Evolutionary conservation across 2,113 vertebrate species (phyloP).

Genomic region (Cochlearius cochlearius): DNA sequence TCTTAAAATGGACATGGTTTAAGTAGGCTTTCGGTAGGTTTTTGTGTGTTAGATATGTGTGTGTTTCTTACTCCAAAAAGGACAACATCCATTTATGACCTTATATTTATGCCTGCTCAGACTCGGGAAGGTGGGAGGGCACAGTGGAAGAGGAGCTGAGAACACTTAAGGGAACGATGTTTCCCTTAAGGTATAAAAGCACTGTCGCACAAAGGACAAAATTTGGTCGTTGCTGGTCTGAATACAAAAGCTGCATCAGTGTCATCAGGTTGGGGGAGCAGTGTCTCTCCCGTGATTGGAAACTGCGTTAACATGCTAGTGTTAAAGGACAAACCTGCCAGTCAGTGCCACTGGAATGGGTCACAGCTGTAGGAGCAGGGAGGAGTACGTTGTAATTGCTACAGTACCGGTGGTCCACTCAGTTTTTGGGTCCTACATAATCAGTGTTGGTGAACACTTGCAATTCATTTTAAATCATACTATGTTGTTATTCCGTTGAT

Average conservation of each 20-base stretch:
- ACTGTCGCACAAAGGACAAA: not conserved
- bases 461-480: not conserved
- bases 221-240: not conserved
- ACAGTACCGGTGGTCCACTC: not conserved
- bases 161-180: not conserved
- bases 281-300: not conserved
- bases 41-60: not conserved
- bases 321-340: not conserved
- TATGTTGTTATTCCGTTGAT: not conserved
- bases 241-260: conserved; percentile 5
- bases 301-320: not conserved
- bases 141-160: not conserved
- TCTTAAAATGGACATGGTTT: conserved; percentile 14
- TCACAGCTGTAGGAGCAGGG: not conserved
- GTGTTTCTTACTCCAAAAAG: conserved; percentile 25
- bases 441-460: not conserved
- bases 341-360: not conserved
- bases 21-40: not conserved
- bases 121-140: not conserved
- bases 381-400: not conserved
- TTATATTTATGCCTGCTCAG: conserved; percentile 8
- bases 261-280: not conserved
- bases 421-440: not conserved
- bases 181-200: conserved; percentile 22
- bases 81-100: not conserved